These are phyloP conservation scores for Microtus richardsoni DNA, from an alignment of 2,113 vertebrate genomes.

Conservation along the genomic window DNA sequence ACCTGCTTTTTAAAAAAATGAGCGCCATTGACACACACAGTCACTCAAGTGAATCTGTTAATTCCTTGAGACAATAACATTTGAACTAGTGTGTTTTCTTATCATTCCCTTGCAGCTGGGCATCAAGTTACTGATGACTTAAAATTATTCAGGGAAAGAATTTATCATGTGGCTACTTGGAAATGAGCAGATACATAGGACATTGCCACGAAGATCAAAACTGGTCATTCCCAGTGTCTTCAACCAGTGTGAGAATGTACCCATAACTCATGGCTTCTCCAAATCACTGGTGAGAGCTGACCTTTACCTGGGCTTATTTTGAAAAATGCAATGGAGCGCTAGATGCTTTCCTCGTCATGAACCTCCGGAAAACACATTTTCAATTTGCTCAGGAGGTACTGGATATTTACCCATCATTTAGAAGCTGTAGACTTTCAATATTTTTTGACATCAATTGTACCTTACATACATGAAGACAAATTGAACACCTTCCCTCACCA, in stretches of 20 bases:
- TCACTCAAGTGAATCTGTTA: not conserved
- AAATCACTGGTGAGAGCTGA: not conserved
- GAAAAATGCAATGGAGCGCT: constrained; percentile 35
- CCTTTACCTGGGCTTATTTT: constrained; percentile 18
- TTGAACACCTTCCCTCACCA: not conserved
- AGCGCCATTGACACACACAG: not conserved
- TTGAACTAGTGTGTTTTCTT: not conserved
- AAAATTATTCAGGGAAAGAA: constrained; percentile 24
- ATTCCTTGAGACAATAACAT: not conserved
- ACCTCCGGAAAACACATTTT: not conserved
- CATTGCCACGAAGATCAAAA: not conserved
- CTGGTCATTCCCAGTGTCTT: not conserved
- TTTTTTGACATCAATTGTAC: not conserved
- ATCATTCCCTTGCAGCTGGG: not conserved
- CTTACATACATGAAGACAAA: not conserved
- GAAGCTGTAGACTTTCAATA: not conserved
- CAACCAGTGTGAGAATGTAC: not conserved
- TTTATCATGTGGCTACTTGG: not conserved
- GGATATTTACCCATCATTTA: not conserved
- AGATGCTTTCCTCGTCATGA: not conserved
- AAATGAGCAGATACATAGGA: not conserved
- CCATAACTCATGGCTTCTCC: not conserved
- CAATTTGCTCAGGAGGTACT: not conserved
- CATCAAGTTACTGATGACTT: not conserved
- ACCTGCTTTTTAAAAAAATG: not conserved